These are phyloP conservation scores for Cynopterus brachyotis DNA, from an alignment of 2,113 vertebrate genomes.

Conservation along the genomic window DNA sequence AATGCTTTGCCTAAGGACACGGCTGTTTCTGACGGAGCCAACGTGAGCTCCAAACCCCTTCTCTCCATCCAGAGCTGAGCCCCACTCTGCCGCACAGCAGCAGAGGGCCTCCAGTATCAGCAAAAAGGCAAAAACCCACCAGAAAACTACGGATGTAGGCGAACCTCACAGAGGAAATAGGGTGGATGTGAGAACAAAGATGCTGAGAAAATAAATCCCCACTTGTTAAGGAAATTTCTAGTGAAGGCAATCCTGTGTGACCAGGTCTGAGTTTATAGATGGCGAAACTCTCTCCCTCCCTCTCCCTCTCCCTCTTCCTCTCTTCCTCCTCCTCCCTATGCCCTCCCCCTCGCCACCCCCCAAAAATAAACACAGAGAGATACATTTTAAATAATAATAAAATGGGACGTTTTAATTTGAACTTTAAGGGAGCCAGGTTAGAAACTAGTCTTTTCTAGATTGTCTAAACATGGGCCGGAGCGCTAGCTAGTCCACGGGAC, in stretches of 20 bases:
- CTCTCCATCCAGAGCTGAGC: background rate
- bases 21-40: background rate
- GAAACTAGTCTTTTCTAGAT: background rate
- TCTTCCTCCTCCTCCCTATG: background rate
- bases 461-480: too few species aligned
- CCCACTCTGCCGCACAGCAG: too few species aligned
- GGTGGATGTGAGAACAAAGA: background rate
- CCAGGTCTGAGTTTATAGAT: background rate
- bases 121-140: background rate
- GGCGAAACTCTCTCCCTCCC: background rate
- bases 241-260: background rate
- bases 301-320: background rate
- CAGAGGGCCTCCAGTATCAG: accelerated
- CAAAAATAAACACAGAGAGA: background rate
- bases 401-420: background rate
- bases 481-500: background rate
- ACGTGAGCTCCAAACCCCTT: too few species aligned
- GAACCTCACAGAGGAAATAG: background rate
- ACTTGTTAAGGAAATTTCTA: background rate
- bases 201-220: background rate
- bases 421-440: background rate
- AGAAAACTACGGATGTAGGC: background rate
- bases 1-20: accelerated
- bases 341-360: too few species aligned
- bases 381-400: background rate